Conservation (phyloP, 2,888 invertebrate genomes). For the Calephelis perditalis region DNA sequence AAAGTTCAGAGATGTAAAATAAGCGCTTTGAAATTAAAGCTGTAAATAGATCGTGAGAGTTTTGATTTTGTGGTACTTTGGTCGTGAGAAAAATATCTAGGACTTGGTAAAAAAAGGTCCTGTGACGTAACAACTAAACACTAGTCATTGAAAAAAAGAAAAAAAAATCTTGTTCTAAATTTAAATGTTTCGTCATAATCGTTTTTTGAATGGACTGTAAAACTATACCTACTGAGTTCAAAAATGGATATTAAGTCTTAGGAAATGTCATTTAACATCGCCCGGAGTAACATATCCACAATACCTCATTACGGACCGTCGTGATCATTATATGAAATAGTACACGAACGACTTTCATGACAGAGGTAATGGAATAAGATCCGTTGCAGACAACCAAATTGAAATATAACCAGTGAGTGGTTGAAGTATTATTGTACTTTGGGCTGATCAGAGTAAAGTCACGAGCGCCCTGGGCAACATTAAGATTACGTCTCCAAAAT, state of each 20-base stretch:
- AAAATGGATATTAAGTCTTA: constrained; percentile 5
- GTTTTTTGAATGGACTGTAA: neutral
- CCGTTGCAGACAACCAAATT: constrained; percentile 10
- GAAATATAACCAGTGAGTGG: constrained; percentile 10
- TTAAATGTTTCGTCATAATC: neutral
- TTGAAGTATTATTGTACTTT: constrained; percentile 8
- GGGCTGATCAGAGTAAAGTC: neutral
- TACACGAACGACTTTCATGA: constrained; percentile 14
- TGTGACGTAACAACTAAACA: too few relatives aligned
- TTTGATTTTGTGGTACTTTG: too few relatives aligned
- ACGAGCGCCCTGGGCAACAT: neutral
- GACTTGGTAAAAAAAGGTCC: too few relatives aligned
- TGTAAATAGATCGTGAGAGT: too few relatives aligned
- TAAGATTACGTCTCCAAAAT: neutral
- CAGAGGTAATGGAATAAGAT: constrained; percentile 12
- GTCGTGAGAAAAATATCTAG: too few relatives aligned
- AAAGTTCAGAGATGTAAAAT: too few relatives aligned
- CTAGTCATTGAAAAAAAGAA: too few relatives aligned
- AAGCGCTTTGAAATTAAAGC: too few relatives aligned
- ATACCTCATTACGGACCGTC: constrained; percentile 12
- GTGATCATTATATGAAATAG: constrained; percentile 13
- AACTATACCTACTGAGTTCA: neutral
- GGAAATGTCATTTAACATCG: constrained; percentile 7
- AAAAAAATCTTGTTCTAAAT: too few relatives aligned
- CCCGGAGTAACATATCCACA: constrained; percentile 7